Evolutionary conservation across 2,888 invertebrate species (phyloP), one percentile per base, ranked within the genome.

Genomic region (Salpingus planirostris): DNA sequence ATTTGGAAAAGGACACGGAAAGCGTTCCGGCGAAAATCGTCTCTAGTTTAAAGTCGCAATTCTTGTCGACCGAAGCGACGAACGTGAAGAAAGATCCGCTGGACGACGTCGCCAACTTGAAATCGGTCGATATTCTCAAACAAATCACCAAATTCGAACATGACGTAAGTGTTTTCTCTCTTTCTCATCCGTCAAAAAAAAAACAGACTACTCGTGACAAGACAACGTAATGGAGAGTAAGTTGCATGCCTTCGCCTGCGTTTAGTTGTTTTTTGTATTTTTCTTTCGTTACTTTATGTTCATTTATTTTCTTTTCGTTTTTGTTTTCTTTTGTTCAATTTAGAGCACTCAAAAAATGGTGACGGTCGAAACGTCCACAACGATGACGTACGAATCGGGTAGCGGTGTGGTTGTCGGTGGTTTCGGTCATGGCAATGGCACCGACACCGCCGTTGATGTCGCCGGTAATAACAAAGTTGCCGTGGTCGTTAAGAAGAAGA

Each of bases 401-500:
- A 61, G 55, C 36, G 49, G 49, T 10, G 36, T 64, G 29, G 8
- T 18, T 5, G 18, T 18, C n/a, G n/a, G n/a, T n/a, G n/a, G n/a
- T n/a, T n/a, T n/a, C n/a, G n/a, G n/a, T n/a, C n/a, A n/a, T n/a
- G n/a, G n/a, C n/a, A n/a, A n/a, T n/a, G n/a, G n/a, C n/a, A n/a
- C n/a, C n/a, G n/a, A n/a, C n/a, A n/a, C n/a, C n/a, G n/a, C n/a
- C n/a, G n/a, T n/a, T n/a, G n/a, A n/a, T n/a, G n/a, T 18, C 5
- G 18, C 5, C 18, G 8, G 18, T 18, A 18, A 8, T 18, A 18
- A 18, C 18, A 18, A 18, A 6, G 5, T 8, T 5, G 5, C 18
- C 5, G 18, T 18, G 8, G 23, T 5, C 6, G 5, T 23, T 11
- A 65, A 65, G 50, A 75, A 72, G 57, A 74, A 71, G 60, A 76